A percentile compares a stretch with the other conserved stretches of the same genome.
These are phyloP conservation scores for Deilephila elpenor DNA, from an alignment of 2,888 invertebrate species.

Conservation along the genomic window DNA sequence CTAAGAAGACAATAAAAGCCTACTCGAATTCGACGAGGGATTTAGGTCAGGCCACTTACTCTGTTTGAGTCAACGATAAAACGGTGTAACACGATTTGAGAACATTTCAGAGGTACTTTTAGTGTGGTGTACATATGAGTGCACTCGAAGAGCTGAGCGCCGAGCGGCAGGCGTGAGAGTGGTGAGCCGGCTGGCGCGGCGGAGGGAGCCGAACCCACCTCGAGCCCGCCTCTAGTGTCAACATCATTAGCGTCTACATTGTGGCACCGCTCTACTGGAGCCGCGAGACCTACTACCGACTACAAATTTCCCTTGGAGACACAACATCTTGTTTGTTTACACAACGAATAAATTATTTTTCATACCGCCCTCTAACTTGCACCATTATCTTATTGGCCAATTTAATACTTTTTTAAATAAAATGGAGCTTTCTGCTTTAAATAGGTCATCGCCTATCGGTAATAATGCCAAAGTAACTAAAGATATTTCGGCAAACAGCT, in stretches of 20 bases:
- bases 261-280: slow-evolving; percentile 58
- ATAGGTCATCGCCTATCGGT: neutral
- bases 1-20: slow-evolving; percentile 17
- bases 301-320: slow-evolving; percentile 44
- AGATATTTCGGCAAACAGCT: neutral
- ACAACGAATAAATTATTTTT: neutral
- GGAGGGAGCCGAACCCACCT: slow-evolving; percentile 55
- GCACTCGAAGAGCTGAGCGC: slow-evolving; percentile 54
- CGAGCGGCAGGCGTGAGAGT: slow-evolving; percentile 39
- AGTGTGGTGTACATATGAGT: slow-evolving; percentile 58
- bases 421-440: neutral
- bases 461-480: neutral
- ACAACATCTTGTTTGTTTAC: slow-evolving; percentile 28
- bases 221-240: slow-evolving; percentile 75
- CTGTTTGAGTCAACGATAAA: slow-evolving; percentile 41
- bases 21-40: neutral
- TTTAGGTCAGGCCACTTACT: slow-evolving; percentile 30
- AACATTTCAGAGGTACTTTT: slow-evolving; percentile 59
- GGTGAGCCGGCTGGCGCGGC: slow-evolving; percentile 37
- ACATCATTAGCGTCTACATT: slow-evolving; percentile 78
- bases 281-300: slow-evolving; percentile 65
- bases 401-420: neutral
- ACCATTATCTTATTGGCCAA: neutral
- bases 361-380: neutral
- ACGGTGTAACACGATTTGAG: slow-evolving; percentile 59